A percentile compares a stretch with the other conserved stretches of the same genome.
Evolutionary conservation across 2,888 invertebrate species (phyloP).

Genomic region (Xanthia icteritia): DNA sequence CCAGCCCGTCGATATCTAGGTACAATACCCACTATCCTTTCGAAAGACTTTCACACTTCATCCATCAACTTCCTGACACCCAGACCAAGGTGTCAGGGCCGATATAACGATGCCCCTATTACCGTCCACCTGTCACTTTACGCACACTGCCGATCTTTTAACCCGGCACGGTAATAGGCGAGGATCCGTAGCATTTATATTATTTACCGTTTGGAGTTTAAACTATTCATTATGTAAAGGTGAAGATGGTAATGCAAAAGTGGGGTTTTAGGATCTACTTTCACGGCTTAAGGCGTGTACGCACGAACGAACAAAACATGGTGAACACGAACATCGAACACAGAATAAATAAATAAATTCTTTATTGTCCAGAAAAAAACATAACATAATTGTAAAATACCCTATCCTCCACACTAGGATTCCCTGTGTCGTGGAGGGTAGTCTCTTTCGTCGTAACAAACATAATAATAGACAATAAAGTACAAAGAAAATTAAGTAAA

Average conservation of each 20-base stretch:
- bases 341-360: too few relatives aligned
- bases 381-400: too few relatives aligned
- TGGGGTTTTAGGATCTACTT: background rate
- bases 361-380: too few relatives aligned
- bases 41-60: slow-evolving; percentile 34
- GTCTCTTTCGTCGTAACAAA: too few relatives aligned
- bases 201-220: slow-evolving; percentile 31
- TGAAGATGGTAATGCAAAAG: background rate
- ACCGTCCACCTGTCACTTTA: slow-evolving; percentile 41
- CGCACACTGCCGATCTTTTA: slow-evolving; percentile 30
- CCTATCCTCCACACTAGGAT: too few relatives aligned
- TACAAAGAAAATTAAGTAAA: too few relatives aligned
- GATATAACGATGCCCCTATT: slow-evolving; percentile 49
- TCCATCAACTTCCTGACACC: slow-evolving; percentile 33
- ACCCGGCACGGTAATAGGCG: slow-evolving; percentile 26
- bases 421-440: too few relatives aligned
- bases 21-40: slow-evolving; percentile 3
- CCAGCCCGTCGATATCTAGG: background rate
- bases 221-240: slow-evolving; percentile 34
- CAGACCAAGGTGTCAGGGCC: slow-evolving; percentile 6
- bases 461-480: too few relatives aligned
- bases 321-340: too few relatives aligned
- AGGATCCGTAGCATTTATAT: slow-evolving; percentile 36
- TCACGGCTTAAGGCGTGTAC: background rate
- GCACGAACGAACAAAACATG: too few relatives aligned